Evolutionary conservation across 2,113 vertebrate species (phyloP).

Genomic region (Apodemus sylvaticus): DNA sequence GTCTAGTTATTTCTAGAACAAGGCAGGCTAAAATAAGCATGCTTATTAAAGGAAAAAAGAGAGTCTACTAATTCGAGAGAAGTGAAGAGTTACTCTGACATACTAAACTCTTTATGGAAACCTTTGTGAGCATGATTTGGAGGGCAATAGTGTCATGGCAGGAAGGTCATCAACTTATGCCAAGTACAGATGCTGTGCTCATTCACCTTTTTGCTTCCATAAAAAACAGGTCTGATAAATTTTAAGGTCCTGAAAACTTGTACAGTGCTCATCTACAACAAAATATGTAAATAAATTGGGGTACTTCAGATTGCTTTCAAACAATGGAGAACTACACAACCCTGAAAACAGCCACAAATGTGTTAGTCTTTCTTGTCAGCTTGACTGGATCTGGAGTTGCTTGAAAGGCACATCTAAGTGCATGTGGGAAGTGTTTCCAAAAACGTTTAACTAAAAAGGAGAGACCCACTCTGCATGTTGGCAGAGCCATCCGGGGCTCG

Average conservation of each 20-base stretch:
- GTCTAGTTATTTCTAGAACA: constrained; percentile 58
- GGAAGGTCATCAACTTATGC: background rate
- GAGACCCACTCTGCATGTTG: background rate
- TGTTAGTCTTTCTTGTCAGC: background rate
- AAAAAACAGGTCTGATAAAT: constrained; percentile 33
- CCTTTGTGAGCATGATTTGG: background rate
- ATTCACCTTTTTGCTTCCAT: background rate
- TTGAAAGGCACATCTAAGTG: background rate
- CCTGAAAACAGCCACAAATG: background rate
- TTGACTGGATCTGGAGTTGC: background rate
- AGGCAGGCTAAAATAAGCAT: constrained; percentile 43
- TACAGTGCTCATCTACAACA: background rate
- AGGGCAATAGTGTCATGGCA: background rate
- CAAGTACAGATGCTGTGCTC: background rate
- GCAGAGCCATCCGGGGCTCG: background rate
- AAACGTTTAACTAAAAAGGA: background rate
- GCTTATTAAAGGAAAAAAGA: constrained; percentile 45
- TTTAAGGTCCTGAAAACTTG: background rate
- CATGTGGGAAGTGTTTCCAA: background rate
- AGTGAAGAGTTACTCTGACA: background rate
- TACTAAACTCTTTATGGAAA: background rate
- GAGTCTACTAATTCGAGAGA: constrained; percentile 49
- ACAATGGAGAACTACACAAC: background rate
- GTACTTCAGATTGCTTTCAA: background rate
- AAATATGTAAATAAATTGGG: constrained; percentile 16